A percentile compares a stretch with the other conserved stretches of the same genome.
These are phyloP conservation scores for Drosophila pseudotakahashii DNA, from an alignment of 2,888 invertebrate species.

Conservation along the genomic window DNA sequence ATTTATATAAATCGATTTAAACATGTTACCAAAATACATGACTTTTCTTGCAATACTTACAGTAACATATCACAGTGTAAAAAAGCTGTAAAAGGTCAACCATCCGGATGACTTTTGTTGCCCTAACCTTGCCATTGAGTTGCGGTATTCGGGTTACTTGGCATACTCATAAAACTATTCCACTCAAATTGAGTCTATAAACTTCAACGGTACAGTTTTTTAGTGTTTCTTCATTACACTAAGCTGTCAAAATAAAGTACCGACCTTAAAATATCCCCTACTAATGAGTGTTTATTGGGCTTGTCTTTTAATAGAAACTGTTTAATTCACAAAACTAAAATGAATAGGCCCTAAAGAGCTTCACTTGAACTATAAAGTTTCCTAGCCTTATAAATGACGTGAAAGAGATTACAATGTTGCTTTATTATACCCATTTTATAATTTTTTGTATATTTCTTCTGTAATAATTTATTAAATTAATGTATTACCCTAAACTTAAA, in stretches of 20 bases:
- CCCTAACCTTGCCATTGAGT: conserved; percentile 11
- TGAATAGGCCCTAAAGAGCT: background rate
- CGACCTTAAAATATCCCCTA: background rate
- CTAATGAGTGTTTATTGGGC: background rate
- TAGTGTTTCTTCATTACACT: conserved; percentile 1
- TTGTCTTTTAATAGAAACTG: background rate
- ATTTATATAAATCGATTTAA: too few relatives aligned
- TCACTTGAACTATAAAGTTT: conserved; percentile 2
- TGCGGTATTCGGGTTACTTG: background rate
- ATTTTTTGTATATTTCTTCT: too few relatives aligned
- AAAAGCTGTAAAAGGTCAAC: conserved; percentile 17
- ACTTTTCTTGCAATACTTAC: too few relatives aligned
- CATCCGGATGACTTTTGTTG: conserved; percentile 5
- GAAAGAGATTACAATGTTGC: background rate
- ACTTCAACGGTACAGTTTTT: conserved; percentile 1
- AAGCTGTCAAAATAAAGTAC: background rate
- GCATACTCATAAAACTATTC: conserved; percentile 8
- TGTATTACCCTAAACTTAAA: too few relatives aligned
- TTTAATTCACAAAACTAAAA: background rate
- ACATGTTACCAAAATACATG: too few relatives aligned
- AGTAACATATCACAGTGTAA: too few relatives aligned
- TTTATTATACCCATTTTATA: too few relatives aligned
- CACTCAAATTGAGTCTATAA: conserved; percentile 5
- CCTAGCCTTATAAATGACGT: background rate
- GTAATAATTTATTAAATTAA: too few relatives aligned